Base-by-base conservation (phyloP, 1,140 invertebrate species). In the Drosophila bipectinata region DNA sequence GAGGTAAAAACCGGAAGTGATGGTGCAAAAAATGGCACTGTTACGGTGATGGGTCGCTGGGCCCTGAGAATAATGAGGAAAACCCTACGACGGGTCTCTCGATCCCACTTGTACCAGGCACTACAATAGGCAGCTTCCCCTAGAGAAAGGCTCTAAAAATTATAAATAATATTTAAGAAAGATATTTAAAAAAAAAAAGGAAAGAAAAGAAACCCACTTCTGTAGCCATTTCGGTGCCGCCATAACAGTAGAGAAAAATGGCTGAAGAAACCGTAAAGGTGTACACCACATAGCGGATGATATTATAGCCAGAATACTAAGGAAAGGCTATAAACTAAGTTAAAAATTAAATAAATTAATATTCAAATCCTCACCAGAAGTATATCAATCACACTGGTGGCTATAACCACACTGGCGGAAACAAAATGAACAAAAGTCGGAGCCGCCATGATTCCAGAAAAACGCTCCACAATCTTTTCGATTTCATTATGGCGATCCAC, bases 311-410 rank as follows among this genome's bases (percentile, higher is more conserved):
- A 6, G 81, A 77, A 47, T 64, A 85, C 80, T 84, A 24, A 7
- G 7, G 9, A 1, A 12, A 21, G 30, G 8, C 5, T 28, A 15
- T n/a, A 15, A 34, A 21, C 7, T 5, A 37, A 24, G 8, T 24
- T 5, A 9, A 5, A 12, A 3, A 4, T 14, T 15, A 18, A 14
- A 9, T 8, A 12, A 3, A 4, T 14, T 15, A 18, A 14, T 5
- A 1, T 44, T 6, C 4, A 21, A 18, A 32, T 21, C 8, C 77
- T 62, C 21, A 85, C 80, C 47, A 84, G 4, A 6, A 85, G 57
- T 60, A 84, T 84, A 34, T 85, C 81, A 32, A 84, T 84, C n/a
- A 84, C 60, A 21, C 81, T 85, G 37, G 77, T 77, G 52, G 81
- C 81, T 60, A 84, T 81, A 9, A 84, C 77, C 34, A 84, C 18